A percentile compares a stretch with the other conserved stretches of the same genome.
Conservation (phyloP, 2,888 invertebrate genomes). For the Plemyria rubiginata region DNA sequence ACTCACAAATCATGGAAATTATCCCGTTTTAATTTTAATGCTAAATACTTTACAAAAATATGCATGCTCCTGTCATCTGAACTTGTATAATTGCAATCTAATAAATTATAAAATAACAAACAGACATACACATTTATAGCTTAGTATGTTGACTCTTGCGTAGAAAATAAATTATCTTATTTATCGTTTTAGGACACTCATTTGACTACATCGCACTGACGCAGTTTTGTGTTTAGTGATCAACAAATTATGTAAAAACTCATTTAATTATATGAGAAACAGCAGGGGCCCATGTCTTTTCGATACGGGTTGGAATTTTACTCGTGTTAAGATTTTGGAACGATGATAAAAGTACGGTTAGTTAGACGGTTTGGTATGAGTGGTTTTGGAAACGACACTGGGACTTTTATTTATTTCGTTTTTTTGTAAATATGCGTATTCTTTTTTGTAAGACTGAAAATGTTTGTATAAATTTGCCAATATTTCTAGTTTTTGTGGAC, state of each 20-base stretch:
- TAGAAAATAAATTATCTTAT: slow-evolving; percentile 48
- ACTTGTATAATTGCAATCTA: too few species aligned
- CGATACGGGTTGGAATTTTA: slow-evolving; percentile 24
- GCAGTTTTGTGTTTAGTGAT: slow-evolving; percentile 27
- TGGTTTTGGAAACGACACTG: slow-evolving; percentile 7
- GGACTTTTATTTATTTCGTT: not conserved
- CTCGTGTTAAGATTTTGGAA: slow-evolving; percentile 13
- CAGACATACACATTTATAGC: slow-evolving; percentile 4
- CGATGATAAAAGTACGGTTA: slow-evolving; percentile 20
- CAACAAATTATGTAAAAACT: slow-evolving; percentile 36
- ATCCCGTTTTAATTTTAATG: too few species aligned
- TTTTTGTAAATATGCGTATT: too few species aligned
- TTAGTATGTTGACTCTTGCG: not conserved
- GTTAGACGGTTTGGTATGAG: slow-evolving; percentile 2
- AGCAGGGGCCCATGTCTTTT: slow-evolving; percentile 35
- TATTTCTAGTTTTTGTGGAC: too few species aligned
- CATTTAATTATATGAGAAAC: slow-evolving; percentile 37
- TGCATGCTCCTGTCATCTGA: too few species aligned
- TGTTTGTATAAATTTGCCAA: too few species aligned
- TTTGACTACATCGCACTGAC: slow-evolving; percentile 45
- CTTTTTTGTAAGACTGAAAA: too few species aligned
- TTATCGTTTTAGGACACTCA: slow-evolving; percentile 56
- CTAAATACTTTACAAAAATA: too few species aligned
- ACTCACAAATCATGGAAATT: too few species aligned
- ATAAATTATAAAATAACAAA: slow-evolving; percentile 7